These are phyloP conservation scores for Drosophila diplacantha DNA, from an alignment of 2,888 invertebrate species.

Conservation along the genomic window DNA sequence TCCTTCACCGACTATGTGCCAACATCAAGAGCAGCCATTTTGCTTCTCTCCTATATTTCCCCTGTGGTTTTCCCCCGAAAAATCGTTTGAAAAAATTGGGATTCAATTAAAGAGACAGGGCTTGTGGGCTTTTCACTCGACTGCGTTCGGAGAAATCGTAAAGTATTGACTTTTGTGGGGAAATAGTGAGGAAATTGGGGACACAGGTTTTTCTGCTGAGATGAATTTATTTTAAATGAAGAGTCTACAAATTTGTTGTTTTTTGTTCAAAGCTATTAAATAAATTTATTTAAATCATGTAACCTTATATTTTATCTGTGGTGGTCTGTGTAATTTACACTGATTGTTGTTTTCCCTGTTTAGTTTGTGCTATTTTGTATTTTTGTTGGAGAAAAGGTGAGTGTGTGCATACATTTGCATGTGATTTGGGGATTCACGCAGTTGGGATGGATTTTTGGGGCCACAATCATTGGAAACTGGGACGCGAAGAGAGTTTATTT, in stretches of 20 bases:
- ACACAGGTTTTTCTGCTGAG: slow-evolving; percentile 14
- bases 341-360: slow-evolving; percentile 34
- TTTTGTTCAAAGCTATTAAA: not conserved
- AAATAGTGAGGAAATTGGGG: not conserved
- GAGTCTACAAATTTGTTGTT: not conserved
- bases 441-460: slow-evolving; percentile 26
- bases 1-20: slow-evolving; percentile 17
- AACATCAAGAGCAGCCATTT: slow-evolving; percentile 13
- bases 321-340: slow-evolving; percentile 36
- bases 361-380: slow-evolving; percentile 1
- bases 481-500: slow-evolving; percentile 7
- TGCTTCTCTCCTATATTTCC: not conserved
- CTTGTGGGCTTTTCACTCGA: slow-evolving; percentile 26
- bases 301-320: slow-evolving; percentile 1
- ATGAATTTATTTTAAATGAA: not conserved
- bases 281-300: not conserved
- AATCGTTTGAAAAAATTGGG: slow-evolving; percentile 36
- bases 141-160: not conserved
- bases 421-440: slow-evolving; percentile 36
- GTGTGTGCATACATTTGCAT: slow-evolving; percentile 60
- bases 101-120: slow-evolving; percentile 38
- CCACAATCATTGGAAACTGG: slow-evolving; percentile 6
- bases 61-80: slow-evolving; percentile 28
- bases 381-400: slow-evolving; percentile 17
- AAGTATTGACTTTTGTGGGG: not conserved